Base-by-base conservation (phyloP, 2,113 vertebrate genomes). In the Cacatua alba region DNA sequence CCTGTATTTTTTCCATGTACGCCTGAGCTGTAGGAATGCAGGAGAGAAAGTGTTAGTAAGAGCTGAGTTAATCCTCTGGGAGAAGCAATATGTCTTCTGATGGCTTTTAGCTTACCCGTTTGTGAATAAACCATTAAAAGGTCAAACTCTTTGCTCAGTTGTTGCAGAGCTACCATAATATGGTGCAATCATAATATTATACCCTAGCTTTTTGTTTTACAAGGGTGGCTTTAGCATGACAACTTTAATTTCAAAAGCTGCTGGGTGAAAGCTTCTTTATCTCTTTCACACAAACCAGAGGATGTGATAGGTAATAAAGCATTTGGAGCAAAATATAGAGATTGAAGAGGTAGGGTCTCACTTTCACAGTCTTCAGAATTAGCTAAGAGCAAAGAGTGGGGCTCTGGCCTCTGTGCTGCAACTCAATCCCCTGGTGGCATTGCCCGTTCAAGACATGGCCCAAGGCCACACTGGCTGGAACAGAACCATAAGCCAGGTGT, bases 391-490 rank as follows among this genome's bases (percentile, higher is more conserved):
- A 72, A 55, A 68, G 39, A 64, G 12, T 2, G 3, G 10, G 18
- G 17, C 11, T 85, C 41, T 70, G 49, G n/a, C 39, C 62, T 88
- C 89, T 53, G 19, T 55, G 52, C 62, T 71, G 37, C 9, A 15
- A 64, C 76, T 60, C 39, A 72, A n/a, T 2, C 7, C 5, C 11
- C 39, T 0, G 0, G 14, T 68, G 13, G 1, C 39, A 31, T 57
- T 0, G 0, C 7, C 39, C 2, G 0, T n/a, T 62, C 25, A 53
- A 53, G 59, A 25, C 9, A 12, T 18, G 44, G 23, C 29, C 49
- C 24, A 37, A 29, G 39, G 18, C 37, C 24, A 33, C 26, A 6
- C 5, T 0, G 4, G 23, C 29, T 37, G 57, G 19, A 68, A 29
- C 33, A 72, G 57, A 37, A 85, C 74, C n/a, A 3, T 11, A 71